Evolutionary conservation across 2,797 vertebrate species (phyloP), one percentile per base, ranked within the genome.

Genomic region (Momotus momota): DNA sequence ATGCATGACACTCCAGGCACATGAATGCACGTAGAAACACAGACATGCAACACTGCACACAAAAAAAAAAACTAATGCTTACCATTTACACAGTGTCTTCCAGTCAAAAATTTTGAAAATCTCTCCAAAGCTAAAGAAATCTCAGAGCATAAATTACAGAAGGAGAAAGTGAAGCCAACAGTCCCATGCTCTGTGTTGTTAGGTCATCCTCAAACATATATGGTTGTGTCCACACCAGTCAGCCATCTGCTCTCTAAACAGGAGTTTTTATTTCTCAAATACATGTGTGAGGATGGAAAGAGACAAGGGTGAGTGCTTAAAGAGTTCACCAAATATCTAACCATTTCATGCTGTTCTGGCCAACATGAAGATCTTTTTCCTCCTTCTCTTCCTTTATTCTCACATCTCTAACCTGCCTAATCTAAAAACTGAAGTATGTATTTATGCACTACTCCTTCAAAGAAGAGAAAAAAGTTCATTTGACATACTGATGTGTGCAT

Each of bases 281-380:
- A 9, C 6, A 8, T 0, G 0, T 45, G 11, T n/a, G 14, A 48
- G 41, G 15, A 52, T 38, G 12, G 55, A 21, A 62, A 45, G 13
- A 33, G 52, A 71, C 10, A 82, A 74, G 12, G 21, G 2, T 29
- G 23, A 51, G 2, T 29, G 14, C 33, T 83, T 71, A 35, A 60
- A 57, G 14, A 58, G 7, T 60, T 81, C 43, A 73, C 4, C 22
- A 43, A 35, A 38, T 57, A 60, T 4, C 21, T 57, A 26, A 40
- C 4, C 0, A 7, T 35, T 70, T 71, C 5, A 4, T 15, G 4
- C 3, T 74, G 2, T 77, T 91, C 43, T 81, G 57, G 41, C 23
- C 12, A 21, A 33, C 10, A 45, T 0, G 2, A 40, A 13, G 19
- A 31, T 41, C 9, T 61, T 71, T 43, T 69, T 40, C 4, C 5